Conservation (phyloP, 2,797 vertebrate species). For the Myotis vivesi region DNA sequence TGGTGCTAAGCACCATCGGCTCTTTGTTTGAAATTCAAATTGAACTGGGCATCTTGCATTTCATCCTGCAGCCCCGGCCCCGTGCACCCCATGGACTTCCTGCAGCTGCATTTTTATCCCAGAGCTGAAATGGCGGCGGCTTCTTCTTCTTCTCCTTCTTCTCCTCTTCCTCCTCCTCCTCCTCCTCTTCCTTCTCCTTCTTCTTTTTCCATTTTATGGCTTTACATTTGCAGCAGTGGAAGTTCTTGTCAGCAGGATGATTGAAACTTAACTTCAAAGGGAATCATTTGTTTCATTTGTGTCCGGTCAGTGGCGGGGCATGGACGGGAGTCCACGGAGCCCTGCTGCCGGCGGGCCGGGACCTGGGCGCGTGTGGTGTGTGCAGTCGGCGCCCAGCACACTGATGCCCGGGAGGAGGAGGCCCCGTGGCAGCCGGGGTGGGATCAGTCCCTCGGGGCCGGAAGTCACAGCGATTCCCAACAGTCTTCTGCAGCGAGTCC, state of each 20-base stretch:
- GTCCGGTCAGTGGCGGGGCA: neutral
- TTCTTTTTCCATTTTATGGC: neutral
- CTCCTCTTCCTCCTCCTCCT: neutral
- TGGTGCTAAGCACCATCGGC: rapidly evolving
- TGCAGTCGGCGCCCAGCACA: too few relatives aligned
- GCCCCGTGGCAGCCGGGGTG: neutral
- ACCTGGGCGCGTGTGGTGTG: rapidly evolving
- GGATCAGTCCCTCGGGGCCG: neutral
- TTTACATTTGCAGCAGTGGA: neutral
- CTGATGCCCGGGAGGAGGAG: rapidly evolving
- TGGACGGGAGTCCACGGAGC: rapidly evolving
- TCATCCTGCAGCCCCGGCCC: rapidly evolving
- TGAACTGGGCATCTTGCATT: rapidly evolving
- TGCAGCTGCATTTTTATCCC: neutral
- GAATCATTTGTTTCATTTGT: neutral
- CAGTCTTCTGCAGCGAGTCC: neutral
- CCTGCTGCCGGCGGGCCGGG: rapidly evolving
- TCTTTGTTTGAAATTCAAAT: rapidly evolving
- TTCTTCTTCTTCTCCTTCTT: neutral
- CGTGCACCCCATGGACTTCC: neutral
- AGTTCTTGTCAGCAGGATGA: neutral
- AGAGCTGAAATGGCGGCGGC: neutral
- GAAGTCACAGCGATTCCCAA: neutral
- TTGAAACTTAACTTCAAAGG: neutral
- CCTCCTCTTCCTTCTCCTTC: rapidly evolving